Conservation (phyloP, 2,797 vertebrate genomes). For the Mormyrops boulengeri region DNA sequence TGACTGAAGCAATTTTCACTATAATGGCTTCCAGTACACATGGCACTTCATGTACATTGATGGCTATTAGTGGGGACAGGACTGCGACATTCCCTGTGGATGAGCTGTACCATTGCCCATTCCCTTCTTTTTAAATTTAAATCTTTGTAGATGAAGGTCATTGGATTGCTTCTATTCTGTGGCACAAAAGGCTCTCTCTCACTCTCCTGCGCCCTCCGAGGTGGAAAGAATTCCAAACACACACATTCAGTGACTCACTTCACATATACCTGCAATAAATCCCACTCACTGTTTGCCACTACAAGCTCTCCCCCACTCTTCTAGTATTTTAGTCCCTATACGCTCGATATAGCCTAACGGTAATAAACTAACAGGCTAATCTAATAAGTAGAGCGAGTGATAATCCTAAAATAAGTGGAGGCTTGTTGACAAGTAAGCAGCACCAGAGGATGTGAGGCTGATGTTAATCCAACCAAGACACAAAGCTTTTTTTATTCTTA, state of each 20-base stretch:
- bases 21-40: conserved; percentile 1
- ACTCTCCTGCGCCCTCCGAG: not conserved
- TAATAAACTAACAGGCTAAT: conserved; percentile 46
- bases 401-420: conserved; percentile 7
- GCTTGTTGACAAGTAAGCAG: not conserved
- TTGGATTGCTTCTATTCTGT: conserved; percentile 6
- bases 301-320: conserved; percentile 11
- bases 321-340: not conserved
- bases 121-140: conserved; percentile 12
- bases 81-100: not conserved
- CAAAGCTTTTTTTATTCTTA: not conserved
- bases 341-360: conserved; percentile 22
- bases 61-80: not conserved
- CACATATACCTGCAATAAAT: conserved; percentile 30
- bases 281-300: conserved; percentile 24
- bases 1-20: conserved; percentile 11
- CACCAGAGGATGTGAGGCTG: not conserved
- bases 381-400: conserved; percentile 33
- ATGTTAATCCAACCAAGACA: conserved; percentile 8
- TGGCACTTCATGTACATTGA: not conserved
- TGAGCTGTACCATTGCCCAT: not conserved
- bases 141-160: conserved; percentile 22
- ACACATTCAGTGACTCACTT: conserved; percentile 25
- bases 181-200: not conserved
- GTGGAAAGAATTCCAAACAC: conserved; percentile 24